Base-by-base conservation (phyloP, 2,888 invertebrate species). In the Cephus nigrinus region DNA sequence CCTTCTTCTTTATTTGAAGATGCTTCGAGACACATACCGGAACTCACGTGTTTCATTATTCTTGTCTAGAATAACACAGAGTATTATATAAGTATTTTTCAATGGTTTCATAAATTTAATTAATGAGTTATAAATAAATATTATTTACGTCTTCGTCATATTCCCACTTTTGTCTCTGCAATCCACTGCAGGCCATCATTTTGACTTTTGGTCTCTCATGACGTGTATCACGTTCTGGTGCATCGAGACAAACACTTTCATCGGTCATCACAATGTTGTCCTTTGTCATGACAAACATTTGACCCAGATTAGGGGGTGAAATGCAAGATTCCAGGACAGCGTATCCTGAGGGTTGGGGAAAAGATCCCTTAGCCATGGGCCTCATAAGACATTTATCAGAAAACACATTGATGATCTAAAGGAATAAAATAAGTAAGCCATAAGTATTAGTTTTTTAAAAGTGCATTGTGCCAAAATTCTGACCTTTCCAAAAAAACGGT, bases 401-500 rank as follows among this genome's bases (percentile, higher is more conserved):
- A 31, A 91, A 90, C 32, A 92, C 87, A 87, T 95, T 93, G 75
- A 93, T 89, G 68, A 94, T 93, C 94, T 94, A 87, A 11, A 86
- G 80, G 74, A 73, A 75, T 76, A 77, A 76, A 55, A 72, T 68
- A 79, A 79, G 9, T 55, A 9, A 23, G 55, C 23, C 23, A 9
- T 55, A 23, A 23, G 55, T 55, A 40, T 40, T 5, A 40, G 3
- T 5, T 40, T 15, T 32, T 76, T 32, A 33, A 68, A 73, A 55
- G n/a, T 74, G 30, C 34, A 36, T 71, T 68, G 9, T 11, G n/a
- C 11, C 9, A 40, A 69, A 35, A 0, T 33, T 12, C 72, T 12
- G 85, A 90, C 97, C 92, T 96, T 95, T 68, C 99, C 99, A 89
- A 99, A 97, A 92, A 97, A 97, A 82, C 97, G 93, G 84, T 96